These are phyloP conservation scores for Ditylenchus weischeri DNA, from an alignment of 2,888 invertebrate genomes.

Conservation along the genomic window DNA sequence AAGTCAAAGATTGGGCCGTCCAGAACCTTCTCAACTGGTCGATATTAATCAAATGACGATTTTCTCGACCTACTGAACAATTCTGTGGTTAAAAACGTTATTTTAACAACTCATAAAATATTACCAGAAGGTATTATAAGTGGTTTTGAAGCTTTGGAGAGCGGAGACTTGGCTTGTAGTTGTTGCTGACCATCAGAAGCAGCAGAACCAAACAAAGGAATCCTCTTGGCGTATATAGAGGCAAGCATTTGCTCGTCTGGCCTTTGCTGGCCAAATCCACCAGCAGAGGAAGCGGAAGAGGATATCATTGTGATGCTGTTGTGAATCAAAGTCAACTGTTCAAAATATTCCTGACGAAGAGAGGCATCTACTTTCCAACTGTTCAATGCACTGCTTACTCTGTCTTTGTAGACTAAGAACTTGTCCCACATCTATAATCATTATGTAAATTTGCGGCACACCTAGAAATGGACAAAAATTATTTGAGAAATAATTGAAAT, in stretches of 20 bases:
- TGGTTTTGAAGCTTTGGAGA: slow-evolving; percentile 4
- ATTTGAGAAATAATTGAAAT: too few relatives aligned
- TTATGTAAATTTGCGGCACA: slow-evolving; percentile 67
- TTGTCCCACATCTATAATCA: slow-evolving; percentile 82
- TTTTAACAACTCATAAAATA: background rate
- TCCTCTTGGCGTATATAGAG: background rate
- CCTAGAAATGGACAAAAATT: too few relatives aligned
- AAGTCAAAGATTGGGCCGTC: slow-evolving; percentile 24
- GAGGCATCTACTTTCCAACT: slow-evolving; percentile 56
- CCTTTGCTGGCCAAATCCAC: slow-evolving; percentile 5
- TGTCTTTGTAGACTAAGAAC: slow-evolving; percentile 84
- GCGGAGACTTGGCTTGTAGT: slow-evolving; percentile 11
- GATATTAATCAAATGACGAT: slow-evolving; percentile 23
- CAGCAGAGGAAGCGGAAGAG: background rate
- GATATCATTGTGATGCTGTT: slow-evolving; percentile 10
- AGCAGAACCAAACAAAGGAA: background rate
- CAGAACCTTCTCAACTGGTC: slow-evolving; percentile 31
- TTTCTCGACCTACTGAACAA: slow-evolving; percentile 18
- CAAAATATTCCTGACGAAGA: slow-evolving; percentile 26
- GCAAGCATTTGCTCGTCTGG: slow-evolving; percentile 5
- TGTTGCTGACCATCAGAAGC: background rate
- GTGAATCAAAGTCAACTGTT: slow-evolving; percentile 27
- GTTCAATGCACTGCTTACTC: slow-evolving; percentile 78
- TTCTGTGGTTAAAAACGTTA: background rate
- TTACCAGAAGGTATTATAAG: background rate